Evolutionary conservation across 1,140 invertebrate genomes (phyloP), one percentile per base, ranked within the genome.

Genomic region (Drosophila sulfurigaster): DNA sequence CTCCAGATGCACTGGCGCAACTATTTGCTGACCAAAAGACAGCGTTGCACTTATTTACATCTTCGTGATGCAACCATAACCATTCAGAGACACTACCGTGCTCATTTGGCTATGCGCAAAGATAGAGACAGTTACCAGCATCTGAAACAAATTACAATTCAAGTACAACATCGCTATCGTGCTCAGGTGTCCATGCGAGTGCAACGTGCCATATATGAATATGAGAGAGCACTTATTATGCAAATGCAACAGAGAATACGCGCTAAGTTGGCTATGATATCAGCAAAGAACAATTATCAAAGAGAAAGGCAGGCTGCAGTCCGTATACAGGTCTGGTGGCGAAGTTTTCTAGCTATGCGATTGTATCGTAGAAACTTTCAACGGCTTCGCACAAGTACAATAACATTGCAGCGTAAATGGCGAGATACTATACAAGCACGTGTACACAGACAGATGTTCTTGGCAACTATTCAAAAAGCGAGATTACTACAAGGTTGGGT

Each of bases 1-100:
- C 75, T 94, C n/a, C 93, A 94, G 75, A 62, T 69, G 51, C 82
- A 91, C 71, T 94, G 92, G 86, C 82, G 93, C 43, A 75, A 80
- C 2, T 59, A 88, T 52, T 75, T 81, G 10, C n/a, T 62, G 1
- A 78, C 81, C 65, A 82, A 91, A 71, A 45, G 65, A 15, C 41
- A 73, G 4, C 70, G 91, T 0, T 28, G 10, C 5, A 6, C 20
- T 1, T 92, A 67, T 32, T 3, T 81, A 5, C 6, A 54, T 3
- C 46, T 81, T 20, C 78, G 76, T 25, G n/a, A 52, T 15, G 66
- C 83, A 20, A 54, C 67, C 2, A 67, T 81, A 11, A 63, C 13
- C 0, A 7, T 92, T 5, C 91, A 92, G 43, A 30, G 45, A 20
- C 52, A 48, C 0, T 87, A 80, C 51, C 63, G 83, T n/a, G 68